Conservation (phyloP, 2,113 vertebrate genomes). For the Nycticryphes semicollaris region DNA sequence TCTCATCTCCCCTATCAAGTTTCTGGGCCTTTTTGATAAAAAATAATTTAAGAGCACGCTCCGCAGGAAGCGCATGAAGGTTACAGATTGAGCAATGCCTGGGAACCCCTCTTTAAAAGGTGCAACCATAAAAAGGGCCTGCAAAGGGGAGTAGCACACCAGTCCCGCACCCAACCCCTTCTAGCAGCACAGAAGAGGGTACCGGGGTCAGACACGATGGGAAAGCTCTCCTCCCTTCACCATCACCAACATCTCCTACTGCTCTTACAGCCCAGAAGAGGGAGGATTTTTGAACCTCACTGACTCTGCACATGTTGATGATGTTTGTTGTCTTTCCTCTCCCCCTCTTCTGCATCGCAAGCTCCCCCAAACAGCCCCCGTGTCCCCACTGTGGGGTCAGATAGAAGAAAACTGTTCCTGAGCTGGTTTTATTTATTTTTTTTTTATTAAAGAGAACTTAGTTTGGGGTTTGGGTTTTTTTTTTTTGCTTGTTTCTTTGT, state of each 20-base stretch:
- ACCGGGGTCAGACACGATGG: background rate
- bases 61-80: slow-evolving; percentile 1
- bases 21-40: slow-evolving; percentile 72
- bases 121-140: background rate
- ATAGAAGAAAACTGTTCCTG: background rate
- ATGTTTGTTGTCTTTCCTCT: background rate
- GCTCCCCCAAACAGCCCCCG: background rate
- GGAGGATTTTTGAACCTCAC: background rate
- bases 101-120: slow-evolving; percentile 9
- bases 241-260: background rate
- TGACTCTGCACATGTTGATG: background rate
- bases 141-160: rapidly evolving
- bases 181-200: background rate
- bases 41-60: slow-evolving; percentile 48
- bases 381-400: background rate
- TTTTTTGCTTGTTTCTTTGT: background rate
- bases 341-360: background rate
- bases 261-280: background rate
- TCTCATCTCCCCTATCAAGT: slow-evolving; percentile 70
- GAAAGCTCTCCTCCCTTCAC: background rate
- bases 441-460: background rate
- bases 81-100: slow-evolving; percentile 33
- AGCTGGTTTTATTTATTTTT: no score
- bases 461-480: background rate
- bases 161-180: background rate